phyloP scores from a whole-genome alignment of 2,888 invertebrate genomes.

The Drosophila affinis region DNA sequence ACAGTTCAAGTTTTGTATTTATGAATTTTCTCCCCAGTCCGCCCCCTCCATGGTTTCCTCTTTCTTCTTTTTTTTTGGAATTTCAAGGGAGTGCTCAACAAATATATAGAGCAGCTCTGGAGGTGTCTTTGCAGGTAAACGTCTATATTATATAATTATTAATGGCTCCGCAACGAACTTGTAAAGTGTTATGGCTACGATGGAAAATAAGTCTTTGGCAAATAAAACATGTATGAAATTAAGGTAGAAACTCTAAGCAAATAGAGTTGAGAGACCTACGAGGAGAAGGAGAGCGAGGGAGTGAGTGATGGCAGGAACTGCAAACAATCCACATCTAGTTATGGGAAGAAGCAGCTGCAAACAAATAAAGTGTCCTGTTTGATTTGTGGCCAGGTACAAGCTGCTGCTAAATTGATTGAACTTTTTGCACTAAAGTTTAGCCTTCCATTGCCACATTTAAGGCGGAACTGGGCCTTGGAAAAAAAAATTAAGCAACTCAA shows the following conservation, averaged over 20 bases:
- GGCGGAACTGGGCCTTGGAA: slow-evolving; percentile 1
- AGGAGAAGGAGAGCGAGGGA: no score
- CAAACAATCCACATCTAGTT: slow-evolving; percentile 13
- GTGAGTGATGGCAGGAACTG: not conserved
- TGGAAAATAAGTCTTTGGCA: slow-evolving; percentile 17
- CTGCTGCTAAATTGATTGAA: not conserved
- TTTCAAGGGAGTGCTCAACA: slow-evolving; percentile 29
- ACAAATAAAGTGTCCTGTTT: not conserved
- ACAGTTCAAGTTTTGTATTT: slow-evolving; percentile 37
- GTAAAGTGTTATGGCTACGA: slow-evolving; percentile 6
- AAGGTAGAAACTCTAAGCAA: slow-evolving; percentile 10
- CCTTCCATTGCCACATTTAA: not conserved
- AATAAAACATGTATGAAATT: not conserved
- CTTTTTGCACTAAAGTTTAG: not conserved
- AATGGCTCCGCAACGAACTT: slow-evolving; percentile 16
- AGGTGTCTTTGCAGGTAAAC: slow-evolving; percentile 30
- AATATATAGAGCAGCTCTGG: slow-evolving; percentile 24
- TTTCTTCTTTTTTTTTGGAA: not conserved
- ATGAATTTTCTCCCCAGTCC: not conserved
- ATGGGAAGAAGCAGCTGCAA: not conserved
- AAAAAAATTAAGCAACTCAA: slow-evolving; percentile 8
- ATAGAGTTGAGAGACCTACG: not conserved
- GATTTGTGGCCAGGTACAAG: not conserved
- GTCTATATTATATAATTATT: slow-evolving; percentile 29
- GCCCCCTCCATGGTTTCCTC: not conserved